Conservation (phyloP, 2,113 vertebrate species). For the Seriola quinqueradiata region DNA sequence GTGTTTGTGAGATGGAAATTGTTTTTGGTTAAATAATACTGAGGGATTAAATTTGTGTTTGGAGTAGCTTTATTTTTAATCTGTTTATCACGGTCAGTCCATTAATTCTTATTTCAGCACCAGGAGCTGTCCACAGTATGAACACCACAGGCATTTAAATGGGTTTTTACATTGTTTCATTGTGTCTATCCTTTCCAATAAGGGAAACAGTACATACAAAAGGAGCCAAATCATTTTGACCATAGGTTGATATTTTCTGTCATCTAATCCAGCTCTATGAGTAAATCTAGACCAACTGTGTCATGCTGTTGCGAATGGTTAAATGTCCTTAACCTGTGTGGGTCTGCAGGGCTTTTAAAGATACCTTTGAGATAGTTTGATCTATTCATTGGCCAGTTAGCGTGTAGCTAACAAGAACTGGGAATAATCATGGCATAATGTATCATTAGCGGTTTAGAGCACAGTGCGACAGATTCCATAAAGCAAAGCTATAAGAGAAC, state of each 20-base stretch:
- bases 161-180: not conserved
- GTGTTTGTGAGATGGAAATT: not conserved
- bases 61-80: not conserved
- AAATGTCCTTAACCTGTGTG: not conserved
- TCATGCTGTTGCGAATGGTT: not conserved
- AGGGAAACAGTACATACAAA: not conserved
- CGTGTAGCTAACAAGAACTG: no score
- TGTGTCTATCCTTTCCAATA: no score
- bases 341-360: no score
- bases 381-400: no score
- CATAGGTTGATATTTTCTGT: not conserved
- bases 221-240: no score
- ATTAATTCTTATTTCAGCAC: slow-evolving; percentile 30
- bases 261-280: not conserved
- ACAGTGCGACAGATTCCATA: no score
- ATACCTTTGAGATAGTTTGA: no score
- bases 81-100: not conserved
- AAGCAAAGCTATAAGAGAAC: not conserved
- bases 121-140: slow-evolving; percentile 34
- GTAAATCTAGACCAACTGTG: not conserved
- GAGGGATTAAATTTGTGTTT: slow-evolving; percentile 4
- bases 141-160: not conserved
- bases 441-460: no score
- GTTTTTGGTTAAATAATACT: not conserved
- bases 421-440: no score